A percentile compares a stretch with the other conserved stretches of the same genome.
Evolutionary conservation across 2,113 vertebrate species (phyloP).

Genomic region (Hyla sarda): DNA sequence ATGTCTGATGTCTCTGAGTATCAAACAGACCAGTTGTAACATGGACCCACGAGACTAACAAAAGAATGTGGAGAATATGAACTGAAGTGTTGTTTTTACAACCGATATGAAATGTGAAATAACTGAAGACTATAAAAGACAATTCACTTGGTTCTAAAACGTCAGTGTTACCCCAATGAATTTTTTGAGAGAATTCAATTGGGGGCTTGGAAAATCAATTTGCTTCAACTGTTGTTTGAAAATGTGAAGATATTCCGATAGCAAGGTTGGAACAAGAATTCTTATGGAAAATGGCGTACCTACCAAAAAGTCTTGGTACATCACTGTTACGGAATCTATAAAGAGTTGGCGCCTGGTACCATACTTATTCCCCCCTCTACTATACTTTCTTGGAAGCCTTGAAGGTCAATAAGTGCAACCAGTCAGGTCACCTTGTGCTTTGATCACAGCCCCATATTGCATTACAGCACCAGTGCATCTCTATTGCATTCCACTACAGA

Average conservation of each 20-base stretch:
- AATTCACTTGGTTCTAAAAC: background rate
- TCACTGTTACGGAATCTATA: background rate
- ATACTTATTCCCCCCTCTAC: background rate
- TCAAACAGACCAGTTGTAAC: conserved; percentile 81
- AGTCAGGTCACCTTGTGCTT: background rate
- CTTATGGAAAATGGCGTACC: background rate
- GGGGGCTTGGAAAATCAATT: background rate
- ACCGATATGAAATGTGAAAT: conserved; percentile 17
- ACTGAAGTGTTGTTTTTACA: conserved; percentile 6
- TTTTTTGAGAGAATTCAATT: conserved; percentile 6
- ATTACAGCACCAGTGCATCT: background rate
- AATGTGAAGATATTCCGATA: background rate
- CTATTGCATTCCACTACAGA: background rate
- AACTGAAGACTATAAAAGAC: background rate
- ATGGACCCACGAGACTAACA: background rate
- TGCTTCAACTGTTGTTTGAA: background rate
- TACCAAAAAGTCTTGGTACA: background rate
- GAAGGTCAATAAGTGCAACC: background rate
- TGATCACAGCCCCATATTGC: background rate
- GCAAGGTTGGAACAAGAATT: background rate
- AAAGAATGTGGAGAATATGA: background rate
- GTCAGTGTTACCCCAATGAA: conserved; percentile 1
- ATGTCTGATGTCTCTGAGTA: conserved; percentile 77
- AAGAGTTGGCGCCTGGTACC: background rate
- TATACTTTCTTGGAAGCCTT: background rate